A percentile compares a stretch with the other conserved stretches of the same genome.
Evolutionary conservation across 2,797 vertebrate genomes (phyloP).

Genomic region (Thaleichthys pacificus): DNA sequence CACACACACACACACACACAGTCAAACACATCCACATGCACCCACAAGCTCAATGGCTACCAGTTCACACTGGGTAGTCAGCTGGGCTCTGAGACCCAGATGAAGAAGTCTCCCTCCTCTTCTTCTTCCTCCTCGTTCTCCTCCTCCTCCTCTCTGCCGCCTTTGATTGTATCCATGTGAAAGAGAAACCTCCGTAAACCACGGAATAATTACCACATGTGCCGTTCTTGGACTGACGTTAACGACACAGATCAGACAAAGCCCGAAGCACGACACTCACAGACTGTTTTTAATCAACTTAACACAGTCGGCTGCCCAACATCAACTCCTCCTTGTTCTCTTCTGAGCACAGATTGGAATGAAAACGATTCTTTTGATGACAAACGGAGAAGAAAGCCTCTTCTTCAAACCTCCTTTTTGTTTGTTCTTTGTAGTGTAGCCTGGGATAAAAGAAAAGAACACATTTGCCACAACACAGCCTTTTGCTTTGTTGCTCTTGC

Average conservation of each 20-base stretch:
- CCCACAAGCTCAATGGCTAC: too few relatives aligned
- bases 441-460: too few relatives aligned
- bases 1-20: too few relatives aligned
- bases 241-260: not conserved
- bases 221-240: not conserved
- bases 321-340: not conserved
- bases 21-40: too few relatives aligned
- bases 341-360: too few relatives aligned
- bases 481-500: too few relatives aligned
- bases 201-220: conserved; percentile 4
- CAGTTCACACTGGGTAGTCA: too few relatives aligned
- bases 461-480: too few relatives aligned
- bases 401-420: conserved; percentile 11
- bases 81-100: too few relatives aligned
- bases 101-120: too few relatives aligned
- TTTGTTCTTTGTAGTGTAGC: conserved; percentile 6
- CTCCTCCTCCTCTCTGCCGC: conserved; percentile 13
- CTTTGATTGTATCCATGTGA: conserved; percentile 38
- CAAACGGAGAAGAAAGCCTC: not conserved
- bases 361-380: too few relatives aligned
- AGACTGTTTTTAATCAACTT: not conserved
- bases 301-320: not conserved
- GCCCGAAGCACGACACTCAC: not conserved
- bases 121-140: too few relatives aligned
- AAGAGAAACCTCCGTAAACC: conserved; percentile 13